phyloP scores from a whole-genome alignment of 2,888 invertebrate genomes.

The Biston betularia region DNA sequence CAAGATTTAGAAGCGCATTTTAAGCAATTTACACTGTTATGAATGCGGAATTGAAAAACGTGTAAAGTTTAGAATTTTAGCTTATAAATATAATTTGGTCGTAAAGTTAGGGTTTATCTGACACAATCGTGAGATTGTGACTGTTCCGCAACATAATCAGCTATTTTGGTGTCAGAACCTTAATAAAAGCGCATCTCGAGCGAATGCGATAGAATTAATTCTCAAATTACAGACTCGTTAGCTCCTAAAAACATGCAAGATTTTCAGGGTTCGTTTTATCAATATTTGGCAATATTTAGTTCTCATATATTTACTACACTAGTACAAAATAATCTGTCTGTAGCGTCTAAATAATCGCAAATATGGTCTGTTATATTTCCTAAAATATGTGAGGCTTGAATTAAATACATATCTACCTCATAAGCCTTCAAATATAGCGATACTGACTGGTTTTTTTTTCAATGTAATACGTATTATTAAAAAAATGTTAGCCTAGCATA shows the following conservation, averaged over 20 bases:
- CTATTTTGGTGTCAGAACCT: slow-evolving; percentile 70
- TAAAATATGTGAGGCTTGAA: too few relatives aligned
- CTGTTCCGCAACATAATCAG: slow-evolving; percentile 64
- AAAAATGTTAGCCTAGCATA: too few relatives aligned
- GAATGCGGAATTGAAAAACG: slow-evolving; percentile 5
- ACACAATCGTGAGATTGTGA: slow-evolving; percentile 60
- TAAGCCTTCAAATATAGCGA: too few relatives aligned
- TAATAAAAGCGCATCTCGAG: slow-evolving; percentile 66
- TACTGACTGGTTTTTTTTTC: too few relatives aligned
- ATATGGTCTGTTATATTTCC: too few relatives aligned
- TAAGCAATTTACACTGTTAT: not conserved
- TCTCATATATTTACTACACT: not conserved
- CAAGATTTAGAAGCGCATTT: not conserved
- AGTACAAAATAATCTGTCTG: not conserved
- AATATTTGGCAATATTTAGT: not conserved
- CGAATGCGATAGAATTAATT: slow-evolving; percentile 80
- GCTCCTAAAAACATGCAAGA: slow-evolving; percentile 10
- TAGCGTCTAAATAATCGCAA: too few relatives aligned
- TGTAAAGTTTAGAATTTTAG: too few relatives aligned
- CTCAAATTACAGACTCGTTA: slow-evolving; percentile 73
- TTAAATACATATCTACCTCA: too few relatives aligned
- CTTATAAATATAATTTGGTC: slow-evolving; percentile 27
- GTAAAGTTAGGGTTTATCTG: slow-evolving; percentile 59
- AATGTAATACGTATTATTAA: too few relatives aligned
- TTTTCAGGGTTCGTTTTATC: slow-evolving; percentile 9